Percentiles rank a stretch among this genome's conserved stretches.
phyloP scores from a whole-genome alignment of 2,113 vertebrate species.

The Aplodontia rufa region DNA sequence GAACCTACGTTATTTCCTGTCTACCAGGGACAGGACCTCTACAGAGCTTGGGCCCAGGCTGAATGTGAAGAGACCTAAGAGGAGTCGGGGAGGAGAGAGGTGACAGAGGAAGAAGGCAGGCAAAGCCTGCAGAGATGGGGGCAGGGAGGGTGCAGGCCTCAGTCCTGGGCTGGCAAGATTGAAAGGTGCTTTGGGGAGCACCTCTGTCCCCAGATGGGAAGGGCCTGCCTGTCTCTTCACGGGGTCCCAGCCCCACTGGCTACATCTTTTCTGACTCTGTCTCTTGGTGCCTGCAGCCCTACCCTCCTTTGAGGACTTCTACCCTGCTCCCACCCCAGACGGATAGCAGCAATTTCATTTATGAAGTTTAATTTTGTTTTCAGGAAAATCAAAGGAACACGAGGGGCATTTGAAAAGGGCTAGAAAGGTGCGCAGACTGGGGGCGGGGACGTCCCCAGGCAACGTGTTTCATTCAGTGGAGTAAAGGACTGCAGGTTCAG shows the following conservation, averaged over 20 bases:
- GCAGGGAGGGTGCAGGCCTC: not conserved
- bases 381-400: not conserved
- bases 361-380: slow-evolving; percentile 45
- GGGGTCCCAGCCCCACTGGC: not conserved
- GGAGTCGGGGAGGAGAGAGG: not conserved
- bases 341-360: not conserved
- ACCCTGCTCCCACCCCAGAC: not conserved
- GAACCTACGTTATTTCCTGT: not conserved
- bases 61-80: not conserved
- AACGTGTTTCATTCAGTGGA: not conserved
- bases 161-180: not conserved
- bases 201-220: not conserved
- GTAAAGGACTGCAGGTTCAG: not conserved
- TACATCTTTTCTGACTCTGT: not conserved
- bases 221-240: not conserved
- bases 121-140: not conserved
- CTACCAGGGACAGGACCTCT: not conserved
- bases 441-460: not conserved
- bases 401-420: not conserved
- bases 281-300: not conserved
- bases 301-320: not conserved
- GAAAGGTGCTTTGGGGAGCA: not conserved
- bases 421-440: not conserved
- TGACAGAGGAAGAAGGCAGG: not conserved
- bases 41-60: not conserved